Percentiles rank a stretch among this genome's conserved stretches.
phyloP scores from a whole-genome alignment of 2,888 invertebrate genomes.

The Cantharis rustica region DNA sequence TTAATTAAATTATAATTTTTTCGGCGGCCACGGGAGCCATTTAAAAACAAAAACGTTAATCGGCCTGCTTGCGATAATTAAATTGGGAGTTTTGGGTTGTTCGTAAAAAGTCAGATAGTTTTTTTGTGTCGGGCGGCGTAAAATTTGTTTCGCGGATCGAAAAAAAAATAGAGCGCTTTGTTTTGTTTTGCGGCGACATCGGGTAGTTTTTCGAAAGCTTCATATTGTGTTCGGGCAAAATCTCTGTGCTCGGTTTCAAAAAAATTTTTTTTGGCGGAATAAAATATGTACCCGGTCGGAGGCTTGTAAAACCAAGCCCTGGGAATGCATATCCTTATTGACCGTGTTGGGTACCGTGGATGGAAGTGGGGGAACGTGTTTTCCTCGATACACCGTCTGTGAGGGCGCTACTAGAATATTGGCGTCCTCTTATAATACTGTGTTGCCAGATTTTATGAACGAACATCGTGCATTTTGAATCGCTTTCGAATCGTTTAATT shows the following conservation, averaged over 20 bases:
- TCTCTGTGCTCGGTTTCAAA: neutral
- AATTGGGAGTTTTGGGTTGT: too few species aligned
- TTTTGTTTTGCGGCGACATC: neutral
- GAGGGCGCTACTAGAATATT: conserved; percentile 54
- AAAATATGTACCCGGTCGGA: conserved; percentile 22
- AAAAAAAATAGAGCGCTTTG: neutral
- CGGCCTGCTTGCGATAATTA: neutral
- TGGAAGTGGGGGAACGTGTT: conserved; percentile 40
- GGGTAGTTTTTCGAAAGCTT: neutral
- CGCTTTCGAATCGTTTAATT: conserved; percentile 8
- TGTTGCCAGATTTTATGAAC: conserved; percentile 56
- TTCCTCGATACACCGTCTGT: conserved; percentile 52
- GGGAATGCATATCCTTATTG: conserved; percentile 55
- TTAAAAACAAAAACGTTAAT: neutral
- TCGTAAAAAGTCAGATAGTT: too few species aligned
- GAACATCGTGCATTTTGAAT: conserved; percentile 41
- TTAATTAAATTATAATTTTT: neutral
- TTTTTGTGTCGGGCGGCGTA: neutral
- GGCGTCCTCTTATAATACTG: conserved; percentile 54
- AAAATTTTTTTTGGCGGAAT: neutral
- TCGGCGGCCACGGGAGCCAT: neutral
- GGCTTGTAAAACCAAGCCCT: conserved; percentile 47
- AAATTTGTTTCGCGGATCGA: neutral
- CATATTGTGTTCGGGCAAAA: neutral
- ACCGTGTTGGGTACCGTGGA: conserved; percentile 48